Evolutionary conservation across 2,113 vertebrate genomes (phyloP).

Genomic region (Enhydra lutris): DNA sequence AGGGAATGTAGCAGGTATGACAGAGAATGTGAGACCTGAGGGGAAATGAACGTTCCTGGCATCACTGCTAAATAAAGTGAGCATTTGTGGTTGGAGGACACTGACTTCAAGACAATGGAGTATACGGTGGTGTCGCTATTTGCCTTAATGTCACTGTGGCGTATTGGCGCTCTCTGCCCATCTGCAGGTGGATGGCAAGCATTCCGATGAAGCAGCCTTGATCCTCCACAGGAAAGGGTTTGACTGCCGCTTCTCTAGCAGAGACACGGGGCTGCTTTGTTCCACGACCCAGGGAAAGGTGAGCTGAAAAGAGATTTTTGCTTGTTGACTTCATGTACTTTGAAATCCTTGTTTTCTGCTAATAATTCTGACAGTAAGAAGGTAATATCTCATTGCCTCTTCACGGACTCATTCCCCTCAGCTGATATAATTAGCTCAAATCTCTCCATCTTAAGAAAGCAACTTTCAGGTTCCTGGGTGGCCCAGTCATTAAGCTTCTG

Average conservation of each 20-base stretch:
- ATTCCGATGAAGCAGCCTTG: slow-evolving; percentile 90
- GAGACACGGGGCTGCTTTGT: slow-evolving; percentile 82
- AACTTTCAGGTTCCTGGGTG: too few species aligned
- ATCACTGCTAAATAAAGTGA: not conserved
- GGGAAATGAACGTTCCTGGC: not conserved
- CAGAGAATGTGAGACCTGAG: not conserved
- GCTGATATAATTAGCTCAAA: not conserved
- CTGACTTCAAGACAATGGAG: not conserved
- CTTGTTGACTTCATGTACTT: not conserved
- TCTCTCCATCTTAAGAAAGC: not conserved
- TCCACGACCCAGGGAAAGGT: slow-evolving; percentile 92
- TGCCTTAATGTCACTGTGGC: not conserved
- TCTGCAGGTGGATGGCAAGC: slow-evolving; percentile 77
- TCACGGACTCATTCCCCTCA: not conserved
- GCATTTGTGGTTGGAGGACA: not conserved
- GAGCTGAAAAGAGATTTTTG: slow-evolving; percentile 47
- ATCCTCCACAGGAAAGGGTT: slow-evolving; percentile 95
- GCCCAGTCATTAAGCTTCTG: too few species aligned
- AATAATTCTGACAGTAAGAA: not conserved
- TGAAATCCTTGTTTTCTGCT: not conserved
- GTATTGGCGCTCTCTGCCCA: not conserved
- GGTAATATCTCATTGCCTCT: not conserved
- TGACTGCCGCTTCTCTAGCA: slow-evolving; percentile 88
- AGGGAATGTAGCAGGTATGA: accelerated
- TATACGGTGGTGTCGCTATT: not conserved